Conservation (phyloP, 2,797 vertebrate species). For the Schizothorax lantsangensis region DNA sequence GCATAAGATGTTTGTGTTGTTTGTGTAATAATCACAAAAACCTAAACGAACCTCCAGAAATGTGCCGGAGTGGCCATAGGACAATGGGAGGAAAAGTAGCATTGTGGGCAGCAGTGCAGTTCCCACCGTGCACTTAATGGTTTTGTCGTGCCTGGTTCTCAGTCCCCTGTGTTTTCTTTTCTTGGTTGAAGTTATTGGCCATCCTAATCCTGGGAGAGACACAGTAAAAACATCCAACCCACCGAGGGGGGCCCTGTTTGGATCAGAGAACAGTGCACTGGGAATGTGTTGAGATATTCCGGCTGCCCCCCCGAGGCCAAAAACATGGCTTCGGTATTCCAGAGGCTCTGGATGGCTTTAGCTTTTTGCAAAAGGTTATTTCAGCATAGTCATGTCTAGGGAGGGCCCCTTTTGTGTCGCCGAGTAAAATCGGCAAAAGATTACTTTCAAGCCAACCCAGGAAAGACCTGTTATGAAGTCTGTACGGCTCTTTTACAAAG, state of each 20-base stretch:
- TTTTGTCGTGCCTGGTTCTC: constrained; percentile 68
- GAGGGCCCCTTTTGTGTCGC: constrained; percentile 44
- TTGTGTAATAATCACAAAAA: constrained; percentile 15
- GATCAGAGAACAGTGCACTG: constrained; percentile 67
- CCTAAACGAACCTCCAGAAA: constrained; percentile 2
- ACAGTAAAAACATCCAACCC: constrained; percentile 73
- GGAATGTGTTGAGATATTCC: constrained; percentile 75
- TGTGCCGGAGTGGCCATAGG: constrained; percentile 23
- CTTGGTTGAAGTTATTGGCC: constrained; percentile 72
- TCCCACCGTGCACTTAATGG: constrained; percentile 64
- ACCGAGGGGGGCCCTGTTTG: constrained; percentile 51
- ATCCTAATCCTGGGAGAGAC: constrained; percentile 76
- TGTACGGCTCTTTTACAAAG: constrained; percentile 49
- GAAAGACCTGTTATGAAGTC: constrained; percentile 46
- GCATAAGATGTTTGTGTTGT: constrained; percentile 10
- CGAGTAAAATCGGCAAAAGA: constrained; percentile 39
- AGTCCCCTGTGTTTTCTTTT: constrained; percentile 79
- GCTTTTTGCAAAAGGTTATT: constrained; percentile 39
- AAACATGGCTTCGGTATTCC: constrained; percentile 73
- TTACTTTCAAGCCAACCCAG: constrained; percentile 35
- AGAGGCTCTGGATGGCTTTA: constrained; percentile 51
- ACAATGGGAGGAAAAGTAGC: constrained; percentile 57
- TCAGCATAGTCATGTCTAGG: constrained; percentile 56
- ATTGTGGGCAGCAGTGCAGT: constrained; percentile 45
- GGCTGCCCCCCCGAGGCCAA: constrained; percentile 68